Base-by-base conservation (phyloP, 2,113 vertebrate species). In the Coryphaenoides rupestris region DNA sequence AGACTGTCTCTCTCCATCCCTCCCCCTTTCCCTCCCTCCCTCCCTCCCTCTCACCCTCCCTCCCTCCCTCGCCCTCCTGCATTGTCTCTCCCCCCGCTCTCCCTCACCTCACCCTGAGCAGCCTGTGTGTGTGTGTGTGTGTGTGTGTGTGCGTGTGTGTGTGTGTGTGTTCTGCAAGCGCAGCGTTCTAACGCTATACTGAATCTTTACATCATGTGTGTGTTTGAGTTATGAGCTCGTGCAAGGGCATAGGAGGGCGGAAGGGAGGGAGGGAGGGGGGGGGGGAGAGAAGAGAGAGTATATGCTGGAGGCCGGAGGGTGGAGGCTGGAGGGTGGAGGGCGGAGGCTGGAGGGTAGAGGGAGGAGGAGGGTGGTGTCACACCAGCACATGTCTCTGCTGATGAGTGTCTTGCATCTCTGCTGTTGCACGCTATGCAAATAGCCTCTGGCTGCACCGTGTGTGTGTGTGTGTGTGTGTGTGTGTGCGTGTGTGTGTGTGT, bases 161-260 rank as follows among this genome's bases (percentile, higher is more conserved):
- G 26, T 28, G 26, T 28, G 26, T 28, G 26, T 28, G 26, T 87
- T 87, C 78, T 83, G 79, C 83, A 78, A 68, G 75, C 79, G 0
- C 78, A 81, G 81, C 84, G 40, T 65, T 63, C 76, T 83, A 73
- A 68, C 65, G 22, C 74, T 62, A n/a, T n/a, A n/a, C 74, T 66
- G 75, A 74, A 46, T 46, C 74, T 66, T 60, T 63, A 60, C 63
- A 75, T 64, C 76, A 21, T 74, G 74, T 22, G 68, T 73, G 50
- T 84, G 68, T 73, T 49, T 84, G 87, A 86, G 76, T 86, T 85
- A 87, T 76, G 62, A 65, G 49, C 33, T 28, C 46, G 49, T 47
- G 46, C 16, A 75, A 76, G 60, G 55, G 62, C 63, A 76, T 75
- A 57, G 68, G 56, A 50, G 63, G 61, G 64, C 46, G 47, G 56